These are phyloP conservation scores for Vulpes lagopus DNA, from an alignment of 2,113 vertebrate species.

Conservation along the genomic window DNA sequence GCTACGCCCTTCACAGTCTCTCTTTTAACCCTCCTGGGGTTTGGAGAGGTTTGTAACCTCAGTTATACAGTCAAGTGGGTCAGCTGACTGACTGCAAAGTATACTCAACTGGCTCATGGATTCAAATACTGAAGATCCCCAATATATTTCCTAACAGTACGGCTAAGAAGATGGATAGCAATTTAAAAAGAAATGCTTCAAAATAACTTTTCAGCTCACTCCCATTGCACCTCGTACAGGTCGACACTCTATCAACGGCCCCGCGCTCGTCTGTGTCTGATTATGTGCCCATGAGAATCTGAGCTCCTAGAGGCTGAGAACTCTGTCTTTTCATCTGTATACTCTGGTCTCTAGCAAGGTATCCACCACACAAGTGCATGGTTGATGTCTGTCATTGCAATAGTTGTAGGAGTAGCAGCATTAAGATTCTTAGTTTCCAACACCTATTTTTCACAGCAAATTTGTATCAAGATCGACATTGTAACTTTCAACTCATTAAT, in stretches of 20 bases:
- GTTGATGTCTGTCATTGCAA: neutral
- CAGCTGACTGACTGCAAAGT: neutral
- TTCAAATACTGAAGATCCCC: neutral
- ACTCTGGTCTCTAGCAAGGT: neutral
- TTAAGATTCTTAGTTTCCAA: neutral
- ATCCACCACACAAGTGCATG: neutral
- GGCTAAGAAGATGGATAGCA: neutral
- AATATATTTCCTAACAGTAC: neutral
- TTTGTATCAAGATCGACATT: conserved; percentile 40
- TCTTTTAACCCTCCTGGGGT: neutral
- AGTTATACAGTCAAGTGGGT: neutral
- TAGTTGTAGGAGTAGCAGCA: neutral
- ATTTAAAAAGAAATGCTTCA: neutral
- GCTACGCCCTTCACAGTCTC: neutral
- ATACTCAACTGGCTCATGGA: neutral
- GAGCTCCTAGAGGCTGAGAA: neutral
- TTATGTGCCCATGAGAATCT: neutral
- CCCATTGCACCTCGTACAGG: accelerated
- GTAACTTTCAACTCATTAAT: conserved; percentile 70
- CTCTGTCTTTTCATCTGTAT: neutral
- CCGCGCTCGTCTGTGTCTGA: neutral
- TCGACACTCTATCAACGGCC: neutral
- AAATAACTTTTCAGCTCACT: neutral
- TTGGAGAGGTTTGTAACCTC: neutral
- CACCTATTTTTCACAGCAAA: conserved; percentile 32